A percentile compares a stretch with the other conserved stretches of the same genome.
These are phyloP conservation scores for Drosophila histrio DNA, from an alignment of 2,888 invertebrate genomes.

Conservation along the genomic window DNA sequence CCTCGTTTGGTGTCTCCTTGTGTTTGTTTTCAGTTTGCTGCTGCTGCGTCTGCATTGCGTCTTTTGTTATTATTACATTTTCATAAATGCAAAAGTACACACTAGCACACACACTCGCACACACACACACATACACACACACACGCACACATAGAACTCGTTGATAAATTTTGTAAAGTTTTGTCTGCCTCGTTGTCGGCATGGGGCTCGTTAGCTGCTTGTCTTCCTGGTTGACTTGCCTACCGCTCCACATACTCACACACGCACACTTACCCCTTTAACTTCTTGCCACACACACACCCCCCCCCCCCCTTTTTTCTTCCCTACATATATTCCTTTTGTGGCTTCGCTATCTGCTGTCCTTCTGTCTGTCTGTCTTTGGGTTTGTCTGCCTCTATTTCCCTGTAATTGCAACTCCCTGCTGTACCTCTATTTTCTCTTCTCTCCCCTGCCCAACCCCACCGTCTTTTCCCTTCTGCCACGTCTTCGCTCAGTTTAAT, in stretches of 20 bases:
- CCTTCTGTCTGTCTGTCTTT: slow-evolving; percentile 12
- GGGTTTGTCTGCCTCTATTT: slow-evolving; percentile 3
- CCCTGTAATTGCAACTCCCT: slow-evolving; percentile 39
- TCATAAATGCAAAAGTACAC: slow-evolving; percentile 74
- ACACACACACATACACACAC: slow-evolving; percentile 7
- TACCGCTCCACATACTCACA: not conserved
- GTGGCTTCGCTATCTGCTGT: slow-evolving; percentile 51
- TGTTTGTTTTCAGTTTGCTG: slow-evolving; percentile 67
- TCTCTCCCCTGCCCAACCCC: not conserved
- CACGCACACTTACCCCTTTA: not conserved
- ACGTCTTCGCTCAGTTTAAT: slow-evolving; percentile 31
- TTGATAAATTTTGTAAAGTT: slow-evolving; percentile 77
- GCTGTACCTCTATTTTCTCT: not conserved
- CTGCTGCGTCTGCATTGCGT: slow-evolving; percentile 75
- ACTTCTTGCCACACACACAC: not conserved
- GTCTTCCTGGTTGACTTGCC: not conserved
- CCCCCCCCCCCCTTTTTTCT: not conserved
- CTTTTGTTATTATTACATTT: slow-evolving; percentile 80
- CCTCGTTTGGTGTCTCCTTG: slow-evolving; percentile 34
- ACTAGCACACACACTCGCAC: slow-evolving; percentile 11
- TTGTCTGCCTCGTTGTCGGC: slow-evolving; percentile 67
- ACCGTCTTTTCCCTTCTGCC: not conserved
- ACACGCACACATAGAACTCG: slow-evolving; percentile 28
- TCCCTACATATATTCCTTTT: slow-evolving; percentile 26
- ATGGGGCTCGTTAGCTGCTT: slow-evolving; percentile 69